These are phyloP conservation scores for Lycocerus yunnanus DNA, from an alignment of 2,888 invertebrate genomes.

Conservation along the genomic window DNA sequence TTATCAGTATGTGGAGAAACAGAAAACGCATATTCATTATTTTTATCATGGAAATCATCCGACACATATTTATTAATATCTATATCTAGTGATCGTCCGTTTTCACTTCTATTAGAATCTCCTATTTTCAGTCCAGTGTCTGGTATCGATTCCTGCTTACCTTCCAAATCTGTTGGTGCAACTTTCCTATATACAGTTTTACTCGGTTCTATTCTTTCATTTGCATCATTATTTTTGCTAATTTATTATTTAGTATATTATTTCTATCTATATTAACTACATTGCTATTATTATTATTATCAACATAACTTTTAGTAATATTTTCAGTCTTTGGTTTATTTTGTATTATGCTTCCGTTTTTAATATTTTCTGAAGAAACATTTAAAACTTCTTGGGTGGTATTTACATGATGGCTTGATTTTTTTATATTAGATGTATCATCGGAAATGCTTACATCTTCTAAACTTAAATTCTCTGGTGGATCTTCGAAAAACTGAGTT, in stretches of 20 bases:
- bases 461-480: slow-evolving; percentile 9
- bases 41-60: slow-evolving; percentile 58
- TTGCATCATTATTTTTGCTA: neutral
- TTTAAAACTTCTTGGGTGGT: neutral
- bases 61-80: slow-evolving; percentile 57
- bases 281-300: slow-evolving; percentile 14
- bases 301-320: slow-evolving; percentile 30
- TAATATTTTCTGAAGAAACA: neutral
- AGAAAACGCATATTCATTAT: slow-evolving; percentile 60
- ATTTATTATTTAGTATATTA: neutral
- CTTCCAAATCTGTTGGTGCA: neutral
- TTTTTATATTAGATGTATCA: slow-evolving; percentile 8
- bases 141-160: neutral
- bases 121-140: neutral
- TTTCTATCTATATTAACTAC: slow-evolving; percentile 17
- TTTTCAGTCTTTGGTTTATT: slow-evolving; percentile 47
- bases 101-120: slow-evolving; percentile 34
- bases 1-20: slow-evolving; percentile 55
- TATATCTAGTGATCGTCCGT: slow-evolving; percentile 48
- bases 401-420: neutral
- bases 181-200: neutral
- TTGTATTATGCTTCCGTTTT: slow-evolving; percentile 13
- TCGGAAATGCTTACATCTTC: neutral
- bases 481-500: slow-evolving; percentile 6
- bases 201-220: neutral